phyloP scores from a whole-genome alignment of 2,888 invertebrate genomes.

The Scelioninae gen. 1 region DNA sequence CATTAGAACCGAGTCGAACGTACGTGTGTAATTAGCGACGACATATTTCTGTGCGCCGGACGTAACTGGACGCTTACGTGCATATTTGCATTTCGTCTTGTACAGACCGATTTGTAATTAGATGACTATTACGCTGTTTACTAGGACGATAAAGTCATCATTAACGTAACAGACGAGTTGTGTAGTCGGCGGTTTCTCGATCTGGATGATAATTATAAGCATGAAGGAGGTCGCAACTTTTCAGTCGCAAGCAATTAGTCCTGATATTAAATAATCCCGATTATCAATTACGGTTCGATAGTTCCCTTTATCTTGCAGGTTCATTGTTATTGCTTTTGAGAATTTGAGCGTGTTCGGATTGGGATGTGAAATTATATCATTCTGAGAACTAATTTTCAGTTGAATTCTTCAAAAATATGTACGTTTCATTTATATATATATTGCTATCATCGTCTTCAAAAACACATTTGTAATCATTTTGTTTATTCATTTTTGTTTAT shows the following conservation, averaged over 20 bases:
- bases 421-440: no score
- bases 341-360: not conserved
- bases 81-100: slow-evolving; percentile 72
- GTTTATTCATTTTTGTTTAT: no score
- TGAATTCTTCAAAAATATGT: no score
- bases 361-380: no score
- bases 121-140: slow-evolving; percentile 72
- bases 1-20: slow-evolving; percentile 63
- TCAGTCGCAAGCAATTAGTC: slow-evolving; percentile 44
- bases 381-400: no score
- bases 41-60: slow-evolving; percentile 70
- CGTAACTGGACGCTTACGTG: slow-evolving; percentile 71
- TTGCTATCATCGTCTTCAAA: no score
- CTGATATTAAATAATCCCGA: slow-evolving; percentile 47
- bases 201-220: slow-evolving; percentile 69
- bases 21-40: slow-evolving; percentile 67
- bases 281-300: slow-evolving; percentile 35
- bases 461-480: no score
- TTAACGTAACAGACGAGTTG: slow-evolving; percentile 70
- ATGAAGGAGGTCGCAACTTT: slow-evolving; percentile 63
- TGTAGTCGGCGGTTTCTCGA: slow-evolving; percentile 69
- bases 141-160: slow-evolving; percentile 70
- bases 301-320: not conserved
- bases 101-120: slow-evolving; percentile 72
- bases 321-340: not conserved